Evolutionary conservation across 2,888 invertebrate genomes (phyloP).

Genomic region (Drosophila mulleri): DNA sequence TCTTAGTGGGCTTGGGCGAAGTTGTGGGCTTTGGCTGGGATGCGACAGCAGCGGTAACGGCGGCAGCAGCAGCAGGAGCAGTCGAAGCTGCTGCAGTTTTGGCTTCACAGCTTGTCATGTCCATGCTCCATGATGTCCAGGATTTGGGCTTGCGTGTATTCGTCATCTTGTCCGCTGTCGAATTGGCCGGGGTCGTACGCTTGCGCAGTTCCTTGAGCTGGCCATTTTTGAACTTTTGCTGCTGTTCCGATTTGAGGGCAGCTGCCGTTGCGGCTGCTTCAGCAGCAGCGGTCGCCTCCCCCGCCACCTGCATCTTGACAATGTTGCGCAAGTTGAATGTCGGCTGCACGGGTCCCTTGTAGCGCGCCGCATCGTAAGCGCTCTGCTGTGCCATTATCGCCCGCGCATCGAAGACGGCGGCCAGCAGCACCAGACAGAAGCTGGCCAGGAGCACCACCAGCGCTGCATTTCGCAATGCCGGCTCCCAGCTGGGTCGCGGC

Average conservation of each 20-base stretch:
- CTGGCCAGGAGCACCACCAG: slow-evolving; percentile 87
- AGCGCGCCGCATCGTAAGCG: slow-evolving; percentile 85
- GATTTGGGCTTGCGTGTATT: slow-evolving; percentile 53
- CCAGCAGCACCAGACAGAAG: slow-evolving; percentile 88
- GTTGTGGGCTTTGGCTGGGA: slow-evolving; percentile 31
- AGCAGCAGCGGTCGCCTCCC: slow-evolving; percentile 41
- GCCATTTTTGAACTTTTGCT: slow-evolving; percentile 44
- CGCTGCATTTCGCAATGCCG: slow-evolving; percentile 88
- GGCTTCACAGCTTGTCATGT: slow-evolving; percentile 31
- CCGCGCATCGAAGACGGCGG: slow-evolving; percentile 90
- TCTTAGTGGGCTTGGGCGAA: slow-evolving; percentile 45
- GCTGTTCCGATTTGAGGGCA: slow-evolving; percentile 29
- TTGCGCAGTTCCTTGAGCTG: slow-evolving; percentile 62
- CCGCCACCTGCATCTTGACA: slow-evolving; percentile 67
- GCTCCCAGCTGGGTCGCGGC: slow-evolving; percentile 92
- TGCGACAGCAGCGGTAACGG: too few species aligned
- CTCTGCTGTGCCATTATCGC: slow-evolving; percentile 87
- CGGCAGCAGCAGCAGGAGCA: too few species aligned
- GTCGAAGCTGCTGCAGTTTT: slow-evolving; percentile 1
- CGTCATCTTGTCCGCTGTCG: slow-evolving; percentile 16
- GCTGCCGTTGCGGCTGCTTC: slow-evolving; percentile 37
- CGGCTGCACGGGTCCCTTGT: slow-evolving; percentile 87
- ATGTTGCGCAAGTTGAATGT: slow-evolving; percentile 87
- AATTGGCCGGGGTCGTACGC: slow-evolving; percentile 27
- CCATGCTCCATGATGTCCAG: slow-evolving; percentile 72